Conservation (phyloP, 2,888 invertebrate species). For the Marronus borbonicus region DNA sequence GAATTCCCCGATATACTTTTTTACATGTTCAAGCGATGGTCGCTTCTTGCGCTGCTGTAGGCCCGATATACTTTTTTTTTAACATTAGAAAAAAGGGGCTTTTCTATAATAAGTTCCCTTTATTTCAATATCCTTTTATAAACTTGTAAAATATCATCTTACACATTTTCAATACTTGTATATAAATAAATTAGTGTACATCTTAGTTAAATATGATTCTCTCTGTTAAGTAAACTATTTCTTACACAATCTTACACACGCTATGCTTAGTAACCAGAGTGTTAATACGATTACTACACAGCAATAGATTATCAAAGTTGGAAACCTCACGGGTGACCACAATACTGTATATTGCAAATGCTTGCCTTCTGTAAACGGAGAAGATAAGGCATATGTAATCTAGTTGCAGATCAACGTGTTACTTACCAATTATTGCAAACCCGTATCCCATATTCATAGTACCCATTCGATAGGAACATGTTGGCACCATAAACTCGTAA, state of each 20-base stretch:
- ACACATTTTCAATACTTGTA: too few relatives aligned
- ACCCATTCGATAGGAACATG: conserved; percentile 98
- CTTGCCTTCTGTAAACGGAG: conserved; percentile 73
- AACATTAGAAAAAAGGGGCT: too few relatives aligned
- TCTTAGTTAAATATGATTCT: too few relatives aligned
- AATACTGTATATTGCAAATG: conserved; percentile 81
- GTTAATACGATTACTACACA: conserved; percentile 10
- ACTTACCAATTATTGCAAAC: conserved; percentile 82
- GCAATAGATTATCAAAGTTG: conserved; percentile 29
- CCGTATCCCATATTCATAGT: conserved; percentile 89
- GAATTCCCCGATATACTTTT: too few relatives aligned
- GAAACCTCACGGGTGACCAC: conserved; percentile 76
- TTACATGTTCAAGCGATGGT: too few relatives aligned
- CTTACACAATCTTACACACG: background rate
- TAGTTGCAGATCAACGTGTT: background rate
- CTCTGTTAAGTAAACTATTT: too few relatives aligned
- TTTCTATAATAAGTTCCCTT: too few relatives aligned
- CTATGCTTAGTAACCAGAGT: background rate
- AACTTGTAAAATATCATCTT: too few relatives aligned
- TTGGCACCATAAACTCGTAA: conserved; percentile 90
- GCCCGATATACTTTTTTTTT: too few relatives aligned
- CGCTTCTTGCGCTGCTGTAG: too few relatives aligned
- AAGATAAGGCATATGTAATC: conserved; percentile 57
- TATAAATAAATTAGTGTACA: too few relatives aligned
- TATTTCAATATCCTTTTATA: too few relatives aligned